Percentiles rank a stretch among this genome's conserved stretches.
phyloP scores from a whole-genome alignment of 2,113 vertebrate species.

The Oryzias curvinotus region DNA sequence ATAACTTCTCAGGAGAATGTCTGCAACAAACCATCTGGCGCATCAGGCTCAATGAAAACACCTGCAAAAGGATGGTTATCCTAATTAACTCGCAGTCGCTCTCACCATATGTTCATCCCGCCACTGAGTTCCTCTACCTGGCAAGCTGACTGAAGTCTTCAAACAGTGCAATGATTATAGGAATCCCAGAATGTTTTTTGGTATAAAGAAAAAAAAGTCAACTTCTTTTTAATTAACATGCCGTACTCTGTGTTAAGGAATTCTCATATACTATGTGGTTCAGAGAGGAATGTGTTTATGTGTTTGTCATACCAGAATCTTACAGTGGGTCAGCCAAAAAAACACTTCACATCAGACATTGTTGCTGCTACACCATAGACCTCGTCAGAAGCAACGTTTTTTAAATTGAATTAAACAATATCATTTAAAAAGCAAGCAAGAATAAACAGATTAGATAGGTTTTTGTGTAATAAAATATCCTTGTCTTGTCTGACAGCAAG shows the following conservation, averaged over 20 bases:
- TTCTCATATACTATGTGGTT: constrained; percentile 21
- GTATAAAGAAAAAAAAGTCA: constrained; percentile 20
- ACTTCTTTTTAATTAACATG: constrained; percentile 47
- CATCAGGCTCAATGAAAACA: not conserved
- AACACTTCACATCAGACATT: too few species aligned
- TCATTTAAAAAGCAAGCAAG: too few species aligned
- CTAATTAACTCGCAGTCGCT: not conserved
- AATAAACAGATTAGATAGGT: too few species aligned
- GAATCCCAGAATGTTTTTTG: constrained; percentile 29
- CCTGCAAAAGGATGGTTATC: not conserved
- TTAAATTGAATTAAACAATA: too few species aligned
- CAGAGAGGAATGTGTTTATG: constrained; percentile 2
- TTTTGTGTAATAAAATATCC: too few species aligned
- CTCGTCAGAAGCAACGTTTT: too few species aligned
- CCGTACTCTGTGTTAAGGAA: constrained; percentile 14
- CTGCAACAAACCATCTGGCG: not conserved
- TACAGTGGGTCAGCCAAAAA: not conserved
- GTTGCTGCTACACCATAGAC: too few species aligned
- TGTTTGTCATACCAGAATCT: not conserved
- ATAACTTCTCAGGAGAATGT: not conserved
- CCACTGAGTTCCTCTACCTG: constrained; percentile 11
- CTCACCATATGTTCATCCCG: not conserved
- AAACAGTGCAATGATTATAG: constrained; percentile 20
- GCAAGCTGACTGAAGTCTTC: not conserved
- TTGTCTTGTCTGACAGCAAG: too few species aligned